A percentile compares a stretch with the other conserved stretches of the same genome.
phyloP scores from a whole-genome alignment of 2,888 invertebrate species.

The Oasisia sp. region DNA sequence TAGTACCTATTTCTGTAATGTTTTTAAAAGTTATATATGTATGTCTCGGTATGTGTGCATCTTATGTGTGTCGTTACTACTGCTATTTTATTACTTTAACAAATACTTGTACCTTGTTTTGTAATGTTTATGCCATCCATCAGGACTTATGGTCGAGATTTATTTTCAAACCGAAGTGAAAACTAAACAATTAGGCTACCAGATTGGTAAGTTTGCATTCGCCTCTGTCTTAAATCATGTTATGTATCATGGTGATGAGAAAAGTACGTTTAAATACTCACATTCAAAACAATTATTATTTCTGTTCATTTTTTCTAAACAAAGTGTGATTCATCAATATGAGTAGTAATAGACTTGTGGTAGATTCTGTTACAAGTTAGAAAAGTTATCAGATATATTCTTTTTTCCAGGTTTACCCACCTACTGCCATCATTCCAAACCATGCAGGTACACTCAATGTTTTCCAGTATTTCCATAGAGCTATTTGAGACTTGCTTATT shows the following conservation, averaged over 20 bases:
- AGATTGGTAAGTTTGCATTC: too few relatives aligned
- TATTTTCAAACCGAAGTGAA: too few relatives aligned
- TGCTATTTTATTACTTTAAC: not conserved
- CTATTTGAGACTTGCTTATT: not conserved
- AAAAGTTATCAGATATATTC: not conserved
- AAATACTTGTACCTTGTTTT: not conserved
- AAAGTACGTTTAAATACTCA: not conserved
- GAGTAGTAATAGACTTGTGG: conserved; percentile 17
- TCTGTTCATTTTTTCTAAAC: not conserved
- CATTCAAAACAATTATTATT: not conserved
- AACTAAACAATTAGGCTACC: too few relatives aligned
- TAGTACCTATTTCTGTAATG: too few relatives aligned
- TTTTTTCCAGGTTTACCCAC: conserved; percentile 52
- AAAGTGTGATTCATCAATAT: not conserved
- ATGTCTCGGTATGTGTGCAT: too few relatives aligned
- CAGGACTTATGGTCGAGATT: not conserved
- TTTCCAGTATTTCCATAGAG: not conserved
- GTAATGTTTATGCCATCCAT: not conserved
- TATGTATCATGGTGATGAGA: not conserved
- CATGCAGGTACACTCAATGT: conserved; percentile 44
- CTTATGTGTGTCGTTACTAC: too few relatives aligned
- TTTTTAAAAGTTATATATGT: too few relatives aligned
- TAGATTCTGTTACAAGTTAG: not conserved
- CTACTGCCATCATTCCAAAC: conserved; percentile 58
- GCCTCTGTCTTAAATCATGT: too few relatives aligned